These are phyloP conservation scores for Syngnathus typhle DNA, from an alignment of 2,113 vertebrate species.

Conservation along the genomic window DNA sequence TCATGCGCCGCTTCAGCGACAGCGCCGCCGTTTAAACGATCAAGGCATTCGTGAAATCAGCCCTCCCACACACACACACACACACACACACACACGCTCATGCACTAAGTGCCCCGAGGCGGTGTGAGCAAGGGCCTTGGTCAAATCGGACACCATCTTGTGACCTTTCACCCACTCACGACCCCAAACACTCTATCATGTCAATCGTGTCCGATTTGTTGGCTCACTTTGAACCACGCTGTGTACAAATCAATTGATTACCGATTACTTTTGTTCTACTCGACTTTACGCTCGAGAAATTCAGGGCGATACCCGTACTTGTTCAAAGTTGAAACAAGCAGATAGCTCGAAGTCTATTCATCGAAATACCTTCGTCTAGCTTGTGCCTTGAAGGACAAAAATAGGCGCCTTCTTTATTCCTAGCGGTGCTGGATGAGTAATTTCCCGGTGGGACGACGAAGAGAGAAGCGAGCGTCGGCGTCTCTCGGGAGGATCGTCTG, in stretches of 20 bases:
- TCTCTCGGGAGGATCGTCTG: slow-evolving; percentile 55
- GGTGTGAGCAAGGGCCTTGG: slow-evolving; percentile 34
- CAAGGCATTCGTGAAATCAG: slow-evolving; percentile 70
- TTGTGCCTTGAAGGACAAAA: not conserved
- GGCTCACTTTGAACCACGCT: not conserved
- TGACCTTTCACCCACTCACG: slow-evolving; percentile 55
- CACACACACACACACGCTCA: slow-evolving; percentile 18
- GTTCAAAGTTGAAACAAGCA: not conserved
- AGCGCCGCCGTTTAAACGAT: slow-evolving; percentile 74
- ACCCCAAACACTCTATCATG: no score
- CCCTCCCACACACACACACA: slow-evolving; percentile 38
- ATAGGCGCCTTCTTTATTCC: not conserved
- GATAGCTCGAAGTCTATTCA: not conserved
- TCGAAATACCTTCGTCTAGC: not conserved
- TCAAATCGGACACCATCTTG: slow-evolving; percentile 55
- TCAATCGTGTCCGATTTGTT: no score
- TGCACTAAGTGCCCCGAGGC: slow-evolving; percentile 51
- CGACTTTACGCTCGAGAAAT: not conserved
- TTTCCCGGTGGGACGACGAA: slow-evolving; percentile 3
- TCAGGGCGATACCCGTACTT: not conserved
- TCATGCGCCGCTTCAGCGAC: slow-evolving; percentile 68
- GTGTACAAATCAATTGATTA: not conserved
- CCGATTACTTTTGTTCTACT: not conserved
- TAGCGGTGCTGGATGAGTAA: not conserved
- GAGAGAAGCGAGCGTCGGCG: slow-evolving; percentile 36